phyloP scores from a whole-genome alignment of 2,113 vertebrate genomes.

The Myrmecobius fasciatus region DNA sequence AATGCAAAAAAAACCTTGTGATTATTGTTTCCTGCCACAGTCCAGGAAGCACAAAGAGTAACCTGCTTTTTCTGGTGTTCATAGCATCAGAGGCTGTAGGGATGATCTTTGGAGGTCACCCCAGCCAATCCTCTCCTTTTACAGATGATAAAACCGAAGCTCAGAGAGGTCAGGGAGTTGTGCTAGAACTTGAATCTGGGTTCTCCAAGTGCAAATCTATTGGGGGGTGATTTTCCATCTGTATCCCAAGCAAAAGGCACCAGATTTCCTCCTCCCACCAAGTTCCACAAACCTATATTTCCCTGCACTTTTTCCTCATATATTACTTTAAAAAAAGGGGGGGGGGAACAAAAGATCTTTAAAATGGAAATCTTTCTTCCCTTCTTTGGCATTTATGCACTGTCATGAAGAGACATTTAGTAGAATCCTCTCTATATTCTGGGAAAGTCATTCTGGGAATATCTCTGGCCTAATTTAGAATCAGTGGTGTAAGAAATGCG shows the following conservation, averaged over 20 bases:
- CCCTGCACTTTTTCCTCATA: not conserved
- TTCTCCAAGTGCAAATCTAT: not conserved
- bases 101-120: not conserved
- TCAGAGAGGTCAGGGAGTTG: slow-evolving; percentile 5
- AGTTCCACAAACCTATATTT: not conserved
- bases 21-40: not conserved
- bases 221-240: fast-evolving
- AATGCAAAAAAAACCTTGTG: not conserved
- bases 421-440: not conserved
- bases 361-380: not conserved
- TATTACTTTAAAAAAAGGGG: not conserved
- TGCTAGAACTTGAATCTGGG: not conserved
- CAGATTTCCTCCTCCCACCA: not conserved
- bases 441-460: not conserved
- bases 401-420: not conserved
- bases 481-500: not conserved
- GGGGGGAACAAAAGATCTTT: not conserved
- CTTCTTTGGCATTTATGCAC: not conserved
- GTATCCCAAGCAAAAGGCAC: not conserved
- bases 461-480: slow-evolving; percentile 33
- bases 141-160: not conserved
- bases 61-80: not conserved
- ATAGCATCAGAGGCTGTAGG: not conserved
- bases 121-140: not conserved
- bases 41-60: not conserved